These are phyloP conservation scores for Dendrocopos noguchii DNA, from an alignment of 2,113 vertebrate genomes.

Conservation along the genomic window DNA sequence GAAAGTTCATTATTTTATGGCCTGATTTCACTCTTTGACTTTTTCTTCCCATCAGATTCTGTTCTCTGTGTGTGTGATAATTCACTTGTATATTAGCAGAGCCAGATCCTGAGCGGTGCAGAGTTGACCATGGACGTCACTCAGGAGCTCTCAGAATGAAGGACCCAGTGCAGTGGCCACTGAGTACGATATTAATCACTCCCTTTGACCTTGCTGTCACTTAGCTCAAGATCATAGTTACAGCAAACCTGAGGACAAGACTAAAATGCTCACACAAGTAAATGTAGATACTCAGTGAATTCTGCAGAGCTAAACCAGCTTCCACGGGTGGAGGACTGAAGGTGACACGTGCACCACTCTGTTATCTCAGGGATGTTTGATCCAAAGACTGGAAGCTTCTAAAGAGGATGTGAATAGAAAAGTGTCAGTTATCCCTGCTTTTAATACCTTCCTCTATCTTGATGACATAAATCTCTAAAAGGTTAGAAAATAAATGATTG, in stretches of 20 bases:
- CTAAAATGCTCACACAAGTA: not conserved
- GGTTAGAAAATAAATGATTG: not conserved
- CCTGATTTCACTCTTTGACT: not conserved
- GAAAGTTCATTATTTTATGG: not conserved
- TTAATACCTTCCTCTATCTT: not conserved
- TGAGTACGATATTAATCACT: not conserved
- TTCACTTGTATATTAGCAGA: not conserved
- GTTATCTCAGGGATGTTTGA: not conserved
- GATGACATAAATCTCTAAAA: not conserved
- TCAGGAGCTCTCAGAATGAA: not conserved
- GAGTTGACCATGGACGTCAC: not conserved
- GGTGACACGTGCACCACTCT: not conserved
- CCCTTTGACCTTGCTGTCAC: not conserved
- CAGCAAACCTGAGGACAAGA: not conserved
- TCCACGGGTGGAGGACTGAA: fast-evolving
- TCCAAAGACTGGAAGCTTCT: not conserved
- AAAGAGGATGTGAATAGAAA: not conserved
- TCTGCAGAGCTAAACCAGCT: not conserved
- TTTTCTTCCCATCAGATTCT: not conserved
- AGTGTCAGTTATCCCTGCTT: not conserved
- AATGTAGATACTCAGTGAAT: not conserved
- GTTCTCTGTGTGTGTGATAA: not conserved
- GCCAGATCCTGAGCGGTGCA: fast-evolving
- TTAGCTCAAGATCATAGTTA: not conserved
- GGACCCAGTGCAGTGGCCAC: not conserved